Evolutionary conservation across 2,888 invertebrate genomes (phyloP).

Genomic region (Cryptocephalus primarius): DNA sequence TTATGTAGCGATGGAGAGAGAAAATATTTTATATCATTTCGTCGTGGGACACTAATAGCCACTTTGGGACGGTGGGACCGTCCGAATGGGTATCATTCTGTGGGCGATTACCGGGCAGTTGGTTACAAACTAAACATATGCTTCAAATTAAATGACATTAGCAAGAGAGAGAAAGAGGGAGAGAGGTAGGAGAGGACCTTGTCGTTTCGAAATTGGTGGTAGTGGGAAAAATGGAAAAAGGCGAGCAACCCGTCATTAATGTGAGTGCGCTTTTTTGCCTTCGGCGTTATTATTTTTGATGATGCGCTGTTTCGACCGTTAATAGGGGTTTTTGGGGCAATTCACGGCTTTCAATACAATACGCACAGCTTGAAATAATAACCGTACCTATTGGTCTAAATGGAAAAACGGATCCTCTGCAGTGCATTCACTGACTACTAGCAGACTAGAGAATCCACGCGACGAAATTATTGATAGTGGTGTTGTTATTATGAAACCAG

Average conservation of each 20-base stretch:
- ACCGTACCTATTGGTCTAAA: too few species aligned
- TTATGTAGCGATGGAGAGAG: too few species aligned
- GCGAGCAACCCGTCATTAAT: conserved; percentile 13
- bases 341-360: too few species aligned
- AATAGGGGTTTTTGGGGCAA: not conserved
- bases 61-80: conserved; percentile 2
- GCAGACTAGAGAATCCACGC: too few species aligned
- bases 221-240: too few species aligned
- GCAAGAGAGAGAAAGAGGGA: conserved; percentile 11
- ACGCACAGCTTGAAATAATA: too few species aligned
- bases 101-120: conserved; percentile 11
- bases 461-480: too few species aligned
- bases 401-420: too few species aligned
- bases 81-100: conserved; percentile 1
- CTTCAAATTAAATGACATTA: conserved; percentile 33
- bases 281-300: not conserved
- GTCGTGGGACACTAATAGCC: conserved; percentile 1
- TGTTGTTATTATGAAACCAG: too few species aligned
- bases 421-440: too few species aligned
- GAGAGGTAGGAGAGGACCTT: conserved; percentile 14
- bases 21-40: not conserved
- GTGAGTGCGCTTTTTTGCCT: conserved; percentile 14
- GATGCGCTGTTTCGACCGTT: not conserved
- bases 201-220: conserved; percentile 23
- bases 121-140: conserved; percentile 26